Conservation (phyloP, 1,140 invertebrate genomes). For the Drosophila sucinea region DNA sequence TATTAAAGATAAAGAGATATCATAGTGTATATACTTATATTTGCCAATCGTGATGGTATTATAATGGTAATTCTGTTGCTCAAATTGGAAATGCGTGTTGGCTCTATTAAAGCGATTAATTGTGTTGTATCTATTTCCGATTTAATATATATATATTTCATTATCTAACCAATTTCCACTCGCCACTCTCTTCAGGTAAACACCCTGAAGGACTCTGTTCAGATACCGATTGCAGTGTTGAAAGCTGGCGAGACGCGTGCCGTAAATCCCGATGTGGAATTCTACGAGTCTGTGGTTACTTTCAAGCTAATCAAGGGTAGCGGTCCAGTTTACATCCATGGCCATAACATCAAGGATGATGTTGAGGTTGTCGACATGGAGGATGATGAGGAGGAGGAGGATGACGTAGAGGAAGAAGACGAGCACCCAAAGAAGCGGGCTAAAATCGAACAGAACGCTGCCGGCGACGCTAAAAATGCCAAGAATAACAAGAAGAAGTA, state of each 20-base stretch:
- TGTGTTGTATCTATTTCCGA: neutral
- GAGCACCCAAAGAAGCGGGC: conserved; percentile 87
- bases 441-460: conserved; percentile 86
- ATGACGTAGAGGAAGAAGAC: conserved; percentile 87
- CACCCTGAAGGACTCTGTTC: conserved; percentile 91
- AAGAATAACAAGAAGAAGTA: conserved; percentile 83
- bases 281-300: conserved; percentile 92
- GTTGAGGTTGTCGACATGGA: conserved; percentile 90
- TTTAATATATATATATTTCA: neutral
- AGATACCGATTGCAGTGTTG: conserved; percentile 91
- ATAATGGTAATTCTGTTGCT: conserved; percentile 1
- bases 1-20: conserved; percentile 36
- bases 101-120: neutral
- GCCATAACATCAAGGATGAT: conserved; percentile 90
- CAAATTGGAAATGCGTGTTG: conserved; percentile 3
- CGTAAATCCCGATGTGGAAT: conserved; percentile 91
- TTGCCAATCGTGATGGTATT: neutral
- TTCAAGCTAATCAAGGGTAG: conserved; percentile 89
- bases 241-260: conserved; percentile 91
- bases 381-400: conserved; percentile 90
- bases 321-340: conserved; percentile 92
- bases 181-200: conserved; percentile 85
- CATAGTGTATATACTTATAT: neutral
- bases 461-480: conserved; percentile 85
- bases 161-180: conserved; percentile 17